Conservation (phyloP, 2,797 vertebrate species). For the Tragopan temminckii region DNA sequence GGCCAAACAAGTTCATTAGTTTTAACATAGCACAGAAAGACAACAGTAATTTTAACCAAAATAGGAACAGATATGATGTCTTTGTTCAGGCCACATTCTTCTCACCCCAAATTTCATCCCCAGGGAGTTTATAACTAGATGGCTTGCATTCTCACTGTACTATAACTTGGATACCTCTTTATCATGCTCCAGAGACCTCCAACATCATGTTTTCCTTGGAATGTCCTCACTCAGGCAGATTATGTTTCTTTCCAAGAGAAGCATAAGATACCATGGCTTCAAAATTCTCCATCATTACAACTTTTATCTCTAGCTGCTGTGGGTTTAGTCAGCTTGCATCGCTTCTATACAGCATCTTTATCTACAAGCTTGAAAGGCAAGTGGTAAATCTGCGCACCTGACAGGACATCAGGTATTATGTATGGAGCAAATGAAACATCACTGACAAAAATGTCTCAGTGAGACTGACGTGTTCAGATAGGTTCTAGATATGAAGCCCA, state of each 20-base stretch:
- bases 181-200: not conserved
- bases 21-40: not conserved
- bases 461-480: not conserved
- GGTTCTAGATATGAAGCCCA: not conserved
- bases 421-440: not conserved
- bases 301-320: slow-evolving; percentile 1
- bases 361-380: not conserved
- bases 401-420: not conserved
- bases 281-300: slow-evolving; percentile 9
- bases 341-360: not conserved
- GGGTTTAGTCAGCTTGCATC: not conserved
- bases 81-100: not conserved
- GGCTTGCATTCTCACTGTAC: not conserved
- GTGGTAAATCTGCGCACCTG: not conserved
- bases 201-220: slow-evolving; percentile 2
- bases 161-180: not conserved
- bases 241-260: not conserved
- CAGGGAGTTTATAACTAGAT: not conserved
- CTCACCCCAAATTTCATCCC: not conserved
- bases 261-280: slow-evolving; percentile 15
- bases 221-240: not conserved
- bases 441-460: not conserved
- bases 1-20: not conserved
- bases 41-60: not conserved
- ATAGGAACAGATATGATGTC: not conserved